A percentile compares a stretch with the other conserved stretches of the same genome.
phyloP scores from a whole-genome alignment of 2,797 vertebrate species.

The Lophotriccus pileatus region DNA sequence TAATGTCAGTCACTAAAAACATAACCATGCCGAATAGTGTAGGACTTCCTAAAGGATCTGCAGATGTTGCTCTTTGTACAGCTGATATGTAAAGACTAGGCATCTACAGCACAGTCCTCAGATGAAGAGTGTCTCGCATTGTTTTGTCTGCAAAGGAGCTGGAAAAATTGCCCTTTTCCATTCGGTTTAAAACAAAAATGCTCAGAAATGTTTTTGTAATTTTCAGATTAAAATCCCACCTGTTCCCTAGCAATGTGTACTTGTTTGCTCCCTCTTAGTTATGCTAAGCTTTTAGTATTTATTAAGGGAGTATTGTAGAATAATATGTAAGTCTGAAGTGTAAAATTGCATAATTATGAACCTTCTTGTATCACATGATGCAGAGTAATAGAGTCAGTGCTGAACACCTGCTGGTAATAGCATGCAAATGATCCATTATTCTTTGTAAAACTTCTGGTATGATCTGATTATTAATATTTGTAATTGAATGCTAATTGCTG shows the following conservation, averaged over 20 bases:
- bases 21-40: not conserved
- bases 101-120: conserved; percentile 12
- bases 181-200: not conserved
- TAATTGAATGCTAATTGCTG: conserved; percentile 7
- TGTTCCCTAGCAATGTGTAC: not conserved
- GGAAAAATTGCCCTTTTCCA: not conserved
- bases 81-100: not conserved
- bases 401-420: not conserved
- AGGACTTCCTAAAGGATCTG: conserved; percentile 46
- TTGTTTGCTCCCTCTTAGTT: not conserved
- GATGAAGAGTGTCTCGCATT: conserved; percentile 35
- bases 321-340: not conserved
- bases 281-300: not conserved
- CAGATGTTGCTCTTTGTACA: conserved; percentile 37
- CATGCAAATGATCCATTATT: conserved; percentile 33
- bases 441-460: not conserved
- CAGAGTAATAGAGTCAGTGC: not conserved
- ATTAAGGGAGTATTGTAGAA: not conserved
- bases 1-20: conserved; percentile 20
- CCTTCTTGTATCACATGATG: not conserved
- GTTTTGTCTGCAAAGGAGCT: not conserved
- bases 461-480: conserved; percentile 3
- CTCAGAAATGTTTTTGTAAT: not conserved
- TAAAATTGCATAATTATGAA: not conserved
- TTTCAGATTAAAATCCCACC: not conserved